phyloP scores from a whole-genome alignment of 2,113 vertebrate genomes.

The Hymenochirus boettgeri region DNA sequence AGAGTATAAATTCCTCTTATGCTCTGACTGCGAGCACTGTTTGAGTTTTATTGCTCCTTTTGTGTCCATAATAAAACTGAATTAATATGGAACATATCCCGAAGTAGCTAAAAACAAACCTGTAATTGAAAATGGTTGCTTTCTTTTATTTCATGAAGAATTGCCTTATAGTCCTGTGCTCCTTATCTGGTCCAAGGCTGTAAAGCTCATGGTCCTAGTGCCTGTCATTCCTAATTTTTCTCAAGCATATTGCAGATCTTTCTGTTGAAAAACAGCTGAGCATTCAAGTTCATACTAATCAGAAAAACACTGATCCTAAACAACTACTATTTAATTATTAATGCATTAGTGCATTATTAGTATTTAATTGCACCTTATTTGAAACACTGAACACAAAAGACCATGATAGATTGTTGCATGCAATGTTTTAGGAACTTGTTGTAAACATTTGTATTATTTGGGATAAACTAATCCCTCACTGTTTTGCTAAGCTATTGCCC shows the following conservation, averaged over 20 bases:
- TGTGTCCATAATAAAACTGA: constrained; percentile 43
- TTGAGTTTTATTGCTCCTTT: constrained; percentile 42
- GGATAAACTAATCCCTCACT: too few species aligned
- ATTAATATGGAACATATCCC: constrained; percentile 41
- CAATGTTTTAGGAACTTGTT: too few species aligned
- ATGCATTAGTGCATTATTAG: too few species aligned
- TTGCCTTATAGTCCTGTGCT: constrained; percentile 12
- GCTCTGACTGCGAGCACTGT: constrained; percentile 34
- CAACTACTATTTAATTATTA: too few species aligned
- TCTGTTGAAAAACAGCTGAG: too few species aligned
- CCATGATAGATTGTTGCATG: too few species aligned
- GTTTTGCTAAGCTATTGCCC: too few species aligned
- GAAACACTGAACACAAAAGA: too few species aligned
- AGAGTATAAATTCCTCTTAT: constrained; percentile 33
- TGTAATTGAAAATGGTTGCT: constrained; percentile 41
- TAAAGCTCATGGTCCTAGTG: constrained; percentile 16
- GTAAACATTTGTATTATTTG: too few species aligned
- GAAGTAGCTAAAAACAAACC: constrained; percentile 41
- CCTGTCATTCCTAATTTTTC: not conserved
- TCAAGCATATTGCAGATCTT: not conserved
- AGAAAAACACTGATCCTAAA: too few species aligned
- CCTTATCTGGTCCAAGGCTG: constrained; percentile 13
- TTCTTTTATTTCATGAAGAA: constrained; percentile 32
- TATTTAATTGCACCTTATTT: too few species aligned
- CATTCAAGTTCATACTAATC: too few species aligned